Evolutionary conservation across 1,140 invertebrate species (phyloP).

Genomic region (Drosophila sulfurigaster): DNA sequence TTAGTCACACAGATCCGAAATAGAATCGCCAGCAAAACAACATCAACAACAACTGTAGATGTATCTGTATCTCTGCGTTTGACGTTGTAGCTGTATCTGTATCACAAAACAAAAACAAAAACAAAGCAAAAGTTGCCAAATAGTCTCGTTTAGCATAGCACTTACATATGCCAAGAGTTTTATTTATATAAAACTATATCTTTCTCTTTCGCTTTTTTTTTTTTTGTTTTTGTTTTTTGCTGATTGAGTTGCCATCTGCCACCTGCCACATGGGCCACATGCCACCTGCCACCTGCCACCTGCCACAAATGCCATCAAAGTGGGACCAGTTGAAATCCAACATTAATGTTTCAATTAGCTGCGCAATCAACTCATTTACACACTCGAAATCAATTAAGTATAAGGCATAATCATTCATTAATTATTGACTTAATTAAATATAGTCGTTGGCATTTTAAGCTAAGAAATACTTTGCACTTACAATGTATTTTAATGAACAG

Average conservation of each 20-base stretch:
- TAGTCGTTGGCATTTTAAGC: neutral
- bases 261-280: slow-evolving; percentile 22
- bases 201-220: neutral
- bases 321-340: slow-evolving; percentile 16
- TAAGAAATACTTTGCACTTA: slow-evolving; percentile 5
- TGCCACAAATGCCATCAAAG: slow-evolving; percentile 10
- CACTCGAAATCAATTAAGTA: slow-evolving; percentile 13
- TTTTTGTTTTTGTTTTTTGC: neutral
- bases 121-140: slow-evolving; percentile 37
- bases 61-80: slow-evolving; percentile 4
- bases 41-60: neutral
- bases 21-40: slow-evolving; percentile 27
- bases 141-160: slow-evolving; percentile 18
- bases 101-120: slow-evolving; percentile 11
- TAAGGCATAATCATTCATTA: neutral
- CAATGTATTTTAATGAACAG: slow-evolving; percentile 4
- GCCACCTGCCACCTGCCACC: slow-evolving; percentile 14
- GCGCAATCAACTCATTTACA: slow-evolving; percentile 29
- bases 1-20: slow-evolving; percentile 43
- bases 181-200: neutral
- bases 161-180: slow-evolving; percentile 23
- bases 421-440: neutral
- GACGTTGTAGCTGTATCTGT: slow-evolving; percentile 13
- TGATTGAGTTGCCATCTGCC: slow-evolving; percentile 43
- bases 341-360: slow-evolving; percentile 24